Evolutionary conservation across 2,797 vertebrate genomes (phyloP).

Genomic region (Caiman crocodilus): DNA sequence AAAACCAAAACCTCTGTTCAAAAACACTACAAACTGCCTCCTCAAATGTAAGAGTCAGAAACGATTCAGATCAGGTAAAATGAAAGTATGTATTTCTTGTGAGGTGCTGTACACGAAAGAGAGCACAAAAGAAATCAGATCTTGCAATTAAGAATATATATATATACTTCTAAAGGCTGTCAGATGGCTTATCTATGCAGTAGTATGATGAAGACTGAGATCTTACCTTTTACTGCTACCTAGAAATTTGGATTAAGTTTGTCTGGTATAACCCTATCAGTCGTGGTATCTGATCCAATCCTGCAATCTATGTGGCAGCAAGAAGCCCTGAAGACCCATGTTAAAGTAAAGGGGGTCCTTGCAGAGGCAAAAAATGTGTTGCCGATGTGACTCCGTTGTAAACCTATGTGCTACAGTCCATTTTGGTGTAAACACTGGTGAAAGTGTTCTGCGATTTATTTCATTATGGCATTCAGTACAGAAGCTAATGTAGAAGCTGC

Average conservation of each 20-base stretch:
- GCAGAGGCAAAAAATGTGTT: not conserved
- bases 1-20: not conserved
- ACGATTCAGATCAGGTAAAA: conserved; percentile 17
- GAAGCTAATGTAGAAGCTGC: conserved; percentile 34
- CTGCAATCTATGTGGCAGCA: not conserved
- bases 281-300: not conserved
- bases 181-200: not conserved
- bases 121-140: not conserved
- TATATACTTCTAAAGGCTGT: not conserved
- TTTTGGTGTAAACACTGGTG: accelerated
- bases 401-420: not conserved
- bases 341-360: not conserved
- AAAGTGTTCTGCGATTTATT: not conserved
- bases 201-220: not conserved
- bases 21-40: not conserved
- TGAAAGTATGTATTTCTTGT: not conserved
- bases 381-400: not conserved
- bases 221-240: not conserved
- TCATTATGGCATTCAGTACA: conserved; percentile 21
- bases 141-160: not conserved
- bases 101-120: not conserved
- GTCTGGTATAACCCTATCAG: accelerated
- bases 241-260: not conserved
- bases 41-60: conserved; percentile 6
- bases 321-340: not conserved